Base-by-base conservation (phyloP, 2,113 vertebrate species). In the Tetraodon nigroviridis region DNA sequence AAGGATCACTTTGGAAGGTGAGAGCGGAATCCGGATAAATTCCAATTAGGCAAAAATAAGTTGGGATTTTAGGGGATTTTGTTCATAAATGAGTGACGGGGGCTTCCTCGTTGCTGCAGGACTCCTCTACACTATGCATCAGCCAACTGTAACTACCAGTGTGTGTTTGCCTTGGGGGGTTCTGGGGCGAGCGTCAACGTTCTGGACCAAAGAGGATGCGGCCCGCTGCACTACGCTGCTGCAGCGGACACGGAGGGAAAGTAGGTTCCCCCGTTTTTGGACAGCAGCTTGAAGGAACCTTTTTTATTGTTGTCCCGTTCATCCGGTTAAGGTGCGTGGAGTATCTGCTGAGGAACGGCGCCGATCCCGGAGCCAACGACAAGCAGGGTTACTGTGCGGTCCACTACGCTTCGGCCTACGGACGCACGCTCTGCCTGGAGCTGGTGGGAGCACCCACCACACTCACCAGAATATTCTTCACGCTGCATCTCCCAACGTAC, bases 91-190 rank as follows among this genome's bases (percentile, higher is more conserved):
- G 11, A 21, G 20, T 53, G 13, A 32, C 40, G 11, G 22, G 7
- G 5, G 5, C 57, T 62, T 19, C 51, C 51, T 62, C n/a, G 17
- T 19, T 17, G 0, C 52, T n/a, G 13, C 66, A 99, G 97, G 89
- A 94, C 93, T 76, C 92, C 96, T 51, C 88, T 99, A 67, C 97
- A 99, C 89, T 99, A 99, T 65, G 96, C 97, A 82, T 94, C 96
- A 63, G 95, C 94, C 86, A 97, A 97, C 89, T 98, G 95, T 88
- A 95, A 98, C 90, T 97, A 95, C 88, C 94, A 97, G 92, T 97
- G 95, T 92, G 92, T 99, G 86, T 97, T 98, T 90, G 95, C 95
- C 76, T 90, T 99, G 90, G 95, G 98, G 90, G 95, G 94, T 55
- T 98, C 95, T 7, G 97, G 97, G 79, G 95, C 95, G 49, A 94